Base-by-base conservation (phyloP, 2,797 vertebrate genomes). In the Tinamus major region DNA sequence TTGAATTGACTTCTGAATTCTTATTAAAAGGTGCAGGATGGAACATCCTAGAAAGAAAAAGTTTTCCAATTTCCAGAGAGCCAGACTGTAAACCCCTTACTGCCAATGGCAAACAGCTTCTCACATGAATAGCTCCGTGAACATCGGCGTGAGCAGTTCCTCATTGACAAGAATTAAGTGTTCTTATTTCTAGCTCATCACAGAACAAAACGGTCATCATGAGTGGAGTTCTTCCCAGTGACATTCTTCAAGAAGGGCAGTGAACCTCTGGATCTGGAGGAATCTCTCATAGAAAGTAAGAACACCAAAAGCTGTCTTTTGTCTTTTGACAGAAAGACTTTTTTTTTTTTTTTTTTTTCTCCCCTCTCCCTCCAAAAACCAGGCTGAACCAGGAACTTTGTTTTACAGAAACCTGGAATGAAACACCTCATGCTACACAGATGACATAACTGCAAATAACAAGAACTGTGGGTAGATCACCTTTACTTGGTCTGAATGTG, bases 1-100 rank as follows among this genome's bases (percentile, higher is more conserved):
- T 95, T 79, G 68, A 94, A 90, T 87, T 93, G 89, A 90, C 83
- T 96, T 95, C 88, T 87, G 91, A 96, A 92, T 84, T 77, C 58
- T 89, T 95, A 74, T 68, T 88, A 91, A 92, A 88, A 61, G 27
- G 65, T 89, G 93, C 31, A 77, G 59, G 44, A 83, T 87, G 70
- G 55, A 93, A 93, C 59, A 84, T 64, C 87, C 79, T 67, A 81
- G 76, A 91, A 74, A 94, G 67, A 95, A 37, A 31, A 83, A 84
- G 79, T 82, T 93, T 91, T 68, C 84, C 42, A 58, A 3, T 68
- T 92, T 85, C 24, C 77, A 91, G 68, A 92, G 58, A 83, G 21
- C 12, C 77, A 90, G 67, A 74, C 48, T 88, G 56, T 86, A 92
- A 93, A 88, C 55, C 35, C 33, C 33, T 88, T 88, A 63, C 26